Percentiles rank a stretch among this genome's conserved stretches.
phyloP scores from a whole-genome alignment of 2,113 vertebrate genomes.

The Monopterus albus region DNA sequence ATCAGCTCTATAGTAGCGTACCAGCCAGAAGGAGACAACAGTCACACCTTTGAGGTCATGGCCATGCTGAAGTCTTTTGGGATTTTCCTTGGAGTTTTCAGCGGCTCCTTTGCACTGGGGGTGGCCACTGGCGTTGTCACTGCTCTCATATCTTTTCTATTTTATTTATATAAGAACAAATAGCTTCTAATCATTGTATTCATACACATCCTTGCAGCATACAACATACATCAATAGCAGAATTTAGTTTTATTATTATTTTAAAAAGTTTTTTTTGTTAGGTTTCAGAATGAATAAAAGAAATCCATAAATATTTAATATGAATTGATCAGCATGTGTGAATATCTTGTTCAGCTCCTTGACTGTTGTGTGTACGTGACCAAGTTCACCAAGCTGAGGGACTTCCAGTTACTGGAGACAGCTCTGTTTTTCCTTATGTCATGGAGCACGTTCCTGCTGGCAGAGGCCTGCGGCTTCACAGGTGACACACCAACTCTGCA shows the following conservation, averaged over 20 bases:
- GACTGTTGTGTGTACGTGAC: constrained; percentile 86
- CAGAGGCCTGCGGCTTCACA: constrained; percentile 97
- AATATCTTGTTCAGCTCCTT: constrained; percentile 41
- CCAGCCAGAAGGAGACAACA: constrained; percentile 94
- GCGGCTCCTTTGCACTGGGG: constrained; percentile 96
- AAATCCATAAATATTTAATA: neutral
- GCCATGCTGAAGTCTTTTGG: constrained; percentile 96
- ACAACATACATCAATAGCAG: no score
- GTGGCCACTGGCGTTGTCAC: constrained; percentile 95
- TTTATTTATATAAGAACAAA: neutral
- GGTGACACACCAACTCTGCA: constrained; percentile 77
- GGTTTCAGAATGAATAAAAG: neutral
- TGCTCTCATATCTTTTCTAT: constrained; percentile 94
- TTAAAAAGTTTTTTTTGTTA: neutral
- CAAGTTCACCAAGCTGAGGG: constrained; percentile 96
- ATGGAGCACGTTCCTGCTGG: constrained; percentile 97
- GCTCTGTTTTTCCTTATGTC: constrained; percentile 98
- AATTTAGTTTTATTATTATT: neutral
- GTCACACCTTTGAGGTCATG: constrained; percentile 93
- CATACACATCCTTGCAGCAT: no score
- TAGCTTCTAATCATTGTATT: no score
- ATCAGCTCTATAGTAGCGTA: constrained; percentile 95
- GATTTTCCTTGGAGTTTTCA: constrained; percentile 97
- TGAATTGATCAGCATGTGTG: neutral
- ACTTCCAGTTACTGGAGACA: constrained; percentile 95